phyloP scores from a whole-genome alignment of 1,140 invertebrate genomes.

The Choristoneura fumiferana region DNA sequence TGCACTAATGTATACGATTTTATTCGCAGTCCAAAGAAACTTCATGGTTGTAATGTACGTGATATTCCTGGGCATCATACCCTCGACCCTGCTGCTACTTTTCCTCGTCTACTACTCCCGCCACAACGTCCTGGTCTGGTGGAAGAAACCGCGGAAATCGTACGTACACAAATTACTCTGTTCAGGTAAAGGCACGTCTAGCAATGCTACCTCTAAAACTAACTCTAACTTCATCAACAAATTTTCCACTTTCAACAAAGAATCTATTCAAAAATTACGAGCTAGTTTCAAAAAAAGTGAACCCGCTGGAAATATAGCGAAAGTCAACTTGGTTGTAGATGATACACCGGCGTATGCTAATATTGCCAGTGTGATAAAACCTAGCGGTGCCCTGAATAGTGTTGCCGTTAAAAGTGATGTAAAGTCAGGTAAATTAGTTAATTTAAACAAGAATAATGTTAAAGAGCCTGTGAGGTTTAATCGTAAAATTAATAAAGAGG shows the following conservation, averaged over 20 bases:
- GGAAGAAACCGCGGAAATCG: slow-evolving; percentile 84
- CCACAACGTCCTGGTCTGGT: slow-evolving; percentile 82
- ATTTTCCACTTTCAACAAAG: slow-evolving; percentile 32
- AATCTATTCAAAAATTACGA: too few species aligned
- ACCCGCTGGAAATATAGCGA: background rate
- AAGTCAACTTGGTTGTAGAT: background rate
- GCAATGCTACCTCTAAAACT: background rate
- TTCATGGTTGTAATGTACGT: slow-evolving; percentile 88
- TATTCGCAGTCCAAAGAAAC: slow-evolving; percentile 82
- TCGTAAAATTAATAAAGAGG: slow-evolving; percentile 28
- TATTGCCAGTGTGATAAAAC: slow-evolving; percentile 6
- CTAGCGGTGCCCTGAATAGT: background rate
- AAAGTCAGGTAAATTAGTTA: background rate
- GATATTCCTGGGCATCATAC: slow-evolving; percentile 91
- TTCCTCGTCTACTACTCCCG: slow-evolving; percentile 87
- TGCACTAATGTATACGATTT: slow-evolving; percentile 28
- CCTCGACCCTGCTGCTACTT: slow-evolving; percentile 80
- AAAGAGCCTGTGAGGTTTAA: slow-evolving; percentile 7
- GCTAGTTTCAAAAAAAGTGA: too few species aligned
- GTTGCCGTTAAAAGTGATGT: background rate
- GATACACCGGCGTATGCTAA: background rate
- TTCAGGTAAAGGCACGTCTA: slow-evolving; percentile 16
- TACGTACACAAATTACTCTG: slow-evolving; percentile 80
- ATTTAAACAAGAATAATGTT: background rate
- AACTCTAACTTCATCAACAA: slow-evolving; percentile 32